Percentiles rank a stretch among this genome's conserved stretches.
phyloP scores from a whole-genome alignment of 2,888 invertebrate species.

The Lathronympha strigana region DNA sequence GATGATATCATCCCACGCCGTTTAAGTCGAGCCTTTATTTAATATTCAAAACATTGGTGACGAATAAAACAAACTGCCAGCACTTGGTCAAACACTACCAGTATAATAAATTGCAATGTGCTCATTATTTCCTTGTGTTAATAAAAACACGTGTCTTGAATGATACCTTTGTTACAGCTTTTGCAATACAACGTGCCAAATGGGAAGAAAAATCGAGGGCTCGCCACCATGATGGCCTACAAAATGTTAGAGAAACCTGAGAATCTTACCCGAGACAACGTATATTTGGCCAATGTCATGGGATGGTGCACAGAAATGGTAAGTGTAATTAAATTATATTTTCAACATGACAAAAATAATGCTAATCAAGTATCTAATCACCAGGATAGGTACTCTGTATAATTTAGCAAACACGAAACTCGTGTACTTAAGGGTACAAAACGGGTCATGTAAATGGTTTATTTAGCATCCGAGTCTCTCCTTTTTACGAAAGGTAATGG shows the following conservation, averaged over 20 bases:
- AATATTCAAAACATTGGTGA: slow-evolving; percentile 38
- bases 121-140: slow-evolving; percentile 31
- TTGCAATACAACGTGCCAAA: slow-evolving; percentile 96
- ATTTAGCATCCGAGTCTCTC: too few species aligned
- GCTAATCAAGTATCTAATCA: too few species aligned
- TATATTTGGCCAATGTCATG: slow-evolving; percentile 91
- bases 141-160: slow-evolving; percentile 13
- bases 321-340: slow-evolving; percentile 47
- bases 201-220: slow-evolving; percentile 93
- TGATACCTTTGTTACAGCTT: slow-evolving; percentile 83
- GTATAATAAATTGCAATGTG: slow-evolving; percentile 11
- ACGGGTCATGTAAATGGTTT: too few species aligned
- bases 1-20: slow-evolving; percentile 30
- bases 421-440: too few species aligned
- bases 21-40: slow-evolving; percentile 16
- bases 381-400: background rate
- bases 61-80: slow-evolving; percentile 28
- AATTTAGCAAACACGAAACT: background rate
- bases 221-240: slow-evolving; percentile 90
- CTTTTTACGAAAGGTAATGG: too few species aligned
- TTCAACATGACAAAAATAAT: background rate
- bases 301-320: slow-evolving; percentile 99
- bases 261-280: slow-evolving; percentile 90
- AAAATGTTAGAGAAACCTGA: slow-evolving; percentile 87
- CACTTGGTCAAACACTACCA: slow-evolving; percentile 35